A percentile compares a stretch with the other conserved stretches of the same genome.
phyloP scores from a whole-genome alignment of 2,113 vertebrate genomes.

The Pseudolaguvia tuberculata region DNA sequence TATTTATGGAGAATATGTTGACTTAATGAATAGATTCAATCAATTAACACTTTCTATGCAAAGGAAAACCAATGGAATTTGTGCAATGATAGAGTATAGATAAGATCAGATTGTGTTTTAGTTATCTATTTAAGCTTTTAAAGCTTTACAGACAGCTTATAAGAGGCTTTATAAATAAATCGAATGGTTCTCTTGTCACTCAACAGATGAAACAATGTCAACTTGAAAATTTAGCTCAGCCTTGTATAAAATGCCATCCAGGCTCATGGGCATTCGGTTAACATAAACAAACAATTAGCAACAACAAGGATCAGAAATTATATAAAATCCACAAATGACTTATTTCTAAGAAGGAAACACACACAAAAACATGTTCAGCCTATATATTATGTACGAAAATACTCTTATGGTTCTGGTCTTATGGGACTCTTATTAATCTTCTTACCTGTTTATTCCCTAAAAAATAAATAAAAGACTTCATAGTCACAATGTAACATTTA shows the following conservation, averaged over 20 bases:
- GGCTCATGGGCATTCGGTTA: not conserved
- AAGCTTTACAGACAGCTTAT: conserved; percentile 25
- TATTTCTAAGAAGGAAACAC: not conserved
- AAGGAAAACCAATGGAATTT: conserved; percentile 6
- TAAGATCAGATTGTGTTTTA: conserved; percentile 12
- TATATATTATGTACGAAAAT: no score
- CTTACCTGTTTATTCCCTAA: no score
- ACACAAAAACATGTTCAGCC: not conserved
- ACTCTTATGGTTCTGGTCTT: no score
- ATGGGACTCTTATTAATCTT: no score
- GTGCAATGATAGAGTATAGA: not conserved
- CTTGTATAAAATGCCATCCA: not conserved
- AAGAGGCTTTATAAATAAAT: conserved; percentile 35
- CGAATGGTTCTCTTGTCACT: conserved; percentile 28
- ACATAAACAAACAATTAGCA: not conserved
- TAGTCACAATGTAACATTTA: no score
- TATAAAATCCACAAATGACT: not conserved
- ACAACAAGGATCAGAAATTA: not conserved
- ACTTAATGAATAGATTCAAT: not conserved
- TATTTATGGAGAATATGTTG: not conserved
- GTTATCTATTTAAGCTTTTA: conserved; percentile 10
- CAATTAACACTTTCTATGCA: not conserved
- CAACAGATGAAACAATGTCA: conserved; percentile 30
- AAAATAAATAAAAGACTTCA: not conserved
- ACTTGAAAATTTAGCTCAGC: not conserved